Base-by-base conservation (phyloP, 1,140 invertebrate species). In the Scaptodrosophila lebanonensis region DNA sequence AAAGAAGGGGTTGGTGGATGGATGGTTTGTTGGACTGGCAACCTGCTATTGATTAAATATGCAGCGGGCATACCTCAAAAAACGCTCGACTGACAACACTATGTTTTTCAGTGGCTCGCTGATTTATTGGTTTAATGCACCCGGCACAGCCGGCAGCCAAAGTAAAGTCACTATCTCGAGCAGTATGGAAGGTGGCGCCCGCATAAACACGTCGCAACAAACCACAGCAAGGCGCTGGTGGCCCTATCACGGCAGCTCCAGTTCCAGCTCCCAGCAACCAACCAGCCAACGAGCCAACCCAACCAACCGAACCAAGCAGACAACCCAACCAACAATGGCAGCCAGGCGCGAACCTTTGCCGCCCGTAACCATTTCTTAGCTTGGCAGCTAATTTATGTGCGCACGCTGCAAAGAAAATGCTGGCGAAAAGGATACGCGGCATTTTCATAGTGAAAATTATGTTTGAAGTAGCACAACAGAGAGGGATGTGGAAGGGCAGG, bases 61-160 rank as follows among this genome's bases (percentile, higher is more conserved):
- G 71, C 71, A 71, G 61, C 42, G 58, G 43, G 36, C 20, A 39
- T 30, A 59, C 39, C 60, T 59, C 68, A 62, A 66, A 65, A 63
- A 63, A 33, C 51, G 36, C 36, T 17, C 11, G 72, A 48, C 75
- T 79, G 73, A 77, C 73, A 77, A 79, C 68, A 77, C 69, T 73
- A 65, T 62, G 65, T 62, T 61, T 63, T 66, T 60, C 52, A 54
- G 39, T 70, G 57, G 61, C 56, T 60, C 57, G 75, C 69, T 82
- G 75, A 82, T 82, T 82, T 82, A 82, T 82, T 82, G 62, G 75
- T 76, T 75, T 70, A 82, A 83, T 82, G 75, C 76, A 82, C 76
- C 69, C 75, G 39, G 27, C 35, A 36, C 51, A 44, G 51, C 29
- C 51, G 20, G 25, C 13, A 5, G 6, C 12, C 17, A 38, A 25